Percentiles rank a stretch among this genome's conserved stretches.
These are phyloP conservation scores for Nycticryphes semicollaris DNA, from an alignment of 2,113 vertebrate genomes.

Conservation along the genomic window DNA sequence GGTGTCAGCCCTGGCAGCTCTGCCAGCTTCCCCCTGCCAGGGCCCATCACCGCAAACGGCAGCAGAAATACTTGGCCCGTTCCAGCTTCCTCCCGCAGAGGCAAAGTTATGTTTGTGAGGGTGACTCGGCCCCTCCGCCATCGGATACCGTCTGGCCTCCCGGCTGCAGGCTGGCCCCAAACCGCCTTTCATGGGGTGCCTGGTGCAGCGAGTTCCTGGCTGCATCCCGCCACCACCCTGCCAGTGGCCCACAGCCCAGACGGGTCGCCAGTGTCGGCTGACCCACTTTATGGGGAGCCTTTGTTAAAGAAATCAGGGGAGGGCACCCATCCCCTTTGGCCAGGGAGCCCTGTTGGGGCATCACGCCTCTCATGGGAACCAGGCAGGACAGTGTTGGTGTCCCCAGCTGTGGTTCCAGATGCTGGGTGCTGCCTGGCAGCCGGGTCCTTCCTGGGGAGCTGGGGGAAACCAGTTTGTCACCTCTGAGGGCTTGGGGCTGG, in stretches of 20 bases:
- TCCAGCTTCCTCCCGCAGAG: neutral
- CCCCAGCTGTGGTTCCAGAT: neutral
- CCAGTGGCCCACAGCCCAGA: neutral
- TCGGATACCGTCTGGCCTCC: neutral
- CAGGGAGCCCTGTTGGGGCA: neutral
- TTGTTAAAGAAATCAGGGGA: neutral
- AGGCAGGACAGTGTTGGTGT: neutral
- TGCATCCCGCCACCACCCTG: neutral
- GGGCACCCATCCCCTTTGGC: neutral
- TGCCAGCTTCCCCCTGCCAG: neutral
- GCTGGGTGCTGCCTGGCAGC: neutral
- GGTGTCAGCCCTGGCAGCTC: neutral
- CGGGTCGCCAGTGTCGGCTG: fast-evolving
- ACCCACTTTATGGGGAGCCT: neutral
- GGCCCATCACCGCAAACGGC: neutral
- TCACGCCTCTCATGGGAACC: fast-evolving
- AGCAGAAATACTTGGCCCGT: neutral
- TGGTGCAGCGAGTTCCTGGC: neutral
- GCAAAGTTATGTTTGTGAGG: neutral
- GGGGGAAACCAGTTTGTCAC: neutral
- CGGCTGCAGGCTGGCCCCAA: neutral
- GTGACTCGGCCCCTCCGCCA: fast-evolving
- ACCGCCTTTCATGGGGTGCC: conserved; percentile 2
- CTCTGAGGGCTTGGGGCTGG: neutral
- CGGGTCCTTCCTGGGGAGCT: fast-evolving